phyloP scores from a whole-genome alignment of 2,888 invertebrate species.

The Heliconius charithonia region DNA sequence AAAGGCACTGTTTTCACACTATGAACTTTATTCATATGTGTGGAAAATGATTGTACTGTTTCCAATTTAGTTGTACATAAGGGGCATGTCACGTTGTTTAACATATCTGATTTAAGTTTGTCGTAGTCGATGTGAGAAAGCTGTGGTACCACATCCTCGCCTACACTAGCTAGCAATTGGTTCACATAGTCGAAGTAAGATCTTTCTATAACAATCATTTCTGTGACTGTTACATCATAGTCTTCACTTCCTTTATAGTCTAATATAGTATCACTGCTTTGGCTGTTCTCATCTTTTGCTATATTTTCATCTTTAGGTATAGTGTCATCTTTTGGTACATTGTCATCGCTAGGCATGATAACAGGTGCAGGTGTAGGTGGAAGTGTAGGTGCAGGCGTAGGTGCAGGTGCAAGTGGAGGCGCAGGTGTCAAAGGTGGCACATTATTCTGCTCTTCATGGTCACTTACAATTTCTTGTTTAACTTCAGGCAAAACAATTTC shows the following conservation, averaged over 20 bases:
- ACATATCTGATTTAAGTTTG: slow-evolving; percentile 54
- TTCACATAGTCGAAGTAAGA: slow-evolving; percentile 73
- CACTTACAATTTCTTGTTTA: slow-evolving; percentile 57
- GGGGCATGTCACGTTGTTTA: slow-evolving; percentile 61
- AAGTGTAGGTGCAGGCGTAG: not conserved
- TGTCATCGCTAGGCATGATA: slow-evolving; percentile 37
- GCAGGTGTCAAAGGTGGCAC: not conserved
- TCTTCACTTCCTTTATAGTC: slow-evolving; percentile 72
- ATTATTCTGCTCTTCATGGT: slow-evolving; percentile 50
- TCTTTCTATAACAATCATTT: slow-evolving; percentile 72
- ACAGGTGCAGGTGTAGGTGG: not conserved
- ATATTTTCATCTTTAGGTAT: slow-evolving; percentile 4
- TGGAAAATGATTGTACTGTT: slow-evolving; percentile 56
- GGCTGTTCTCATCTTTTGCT: slow-evolving; percentile 36
- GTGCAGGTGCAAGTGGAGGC: not conserved
- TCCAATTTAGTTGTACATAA: slow-evolving; percentile 64
- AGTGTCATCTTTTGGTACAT: slow-evolving; percentile 30
- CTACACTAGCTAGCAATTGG: slow-evolving; percentile 58
- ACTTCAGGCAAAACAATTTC: slow-evolving; percentile 58
- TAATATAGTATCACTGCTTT: slow-evolving; percentile 49
- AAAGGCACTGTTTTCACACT: slow-evolving; percentile 64
- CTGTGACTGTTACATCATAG: slow-evolving; percentile 75
- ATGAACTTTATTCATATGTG: slow-evolving; percentile 73
- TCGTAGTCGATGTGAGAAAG: slow-evolving; percentile 65
- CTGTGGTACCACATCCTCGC: slow-evolving; percentile 61